phyloP scores from a whole-genome alignment of 1,140 invertebrate genomes.

The Zaprionus capensis region DNA sequence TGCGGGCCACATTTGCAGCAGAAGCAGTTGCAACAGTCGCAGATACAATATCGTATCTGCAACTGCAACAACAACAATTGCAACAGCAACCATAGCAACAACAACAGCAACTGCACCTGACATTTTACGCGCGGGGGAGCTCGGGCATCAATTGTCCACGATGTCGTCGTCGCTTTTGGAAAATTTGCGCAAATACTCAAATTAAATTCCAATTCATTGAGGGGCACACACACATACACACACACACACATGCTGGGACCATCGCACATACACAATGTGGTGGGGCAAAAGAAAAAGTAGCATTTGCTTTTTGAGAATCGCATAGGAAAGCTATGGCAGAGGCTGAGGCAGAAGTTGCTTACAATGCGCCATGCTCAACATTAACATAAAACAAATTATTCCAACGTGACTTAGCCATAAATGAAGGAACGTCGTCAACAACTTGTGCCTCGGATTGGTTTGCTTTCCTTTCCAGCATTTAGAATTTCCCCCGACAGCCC shows the following conservation, averaged over 20 bases:
- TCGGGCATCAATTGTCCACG: conserved; percentile 77
- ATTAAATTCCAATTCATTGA: conserved; percentile 84
- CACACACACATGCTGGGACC: conserved; percentile 10
- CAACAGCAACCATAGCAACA: conserved; percentile 24
- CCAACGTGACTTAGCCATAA: conserved; percentile 84
- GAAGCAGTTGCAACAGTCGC: conserved; percentile 34
- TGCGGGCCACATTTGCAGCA: conserved; percentile 74
- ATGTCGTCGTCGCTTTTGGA: conserved; percentile 71
- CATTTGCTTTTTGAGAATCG: conserved; percentile 52
- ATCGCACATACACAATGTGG: not conserved
- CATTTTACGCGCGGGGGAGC: conserved; percentile 69
- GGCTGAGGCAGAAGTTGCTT: conserved; percentile 40
- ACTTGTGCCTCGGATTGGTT: conserved; percentile 62
- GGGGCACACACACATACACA: conserved; percentile 59
- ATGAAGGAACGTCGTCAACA: conserved; percentile 75
- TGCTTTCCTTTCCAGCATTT: conserved; percentile 20
- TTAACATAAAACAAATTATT: conserved; percentile 84
- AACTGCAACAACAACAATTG: conserved; percentile 14
- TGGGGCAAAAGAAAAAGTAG: conserved; percentile 60
- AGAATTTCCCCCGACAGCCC: not conserved
- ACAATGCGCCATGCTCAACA: conserved; percentile 80
- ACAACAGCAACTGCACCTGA: conserved; percentile 60
- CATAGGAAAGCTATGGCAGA: conserved; percentile 54
- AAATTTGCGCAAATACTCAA: conserved; percentile 83
- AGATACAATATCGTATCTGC: conserved; percentile 62